phyloP scores from a whole-genome alignment of 2,888 invertebrate species.

The Odontocolon sp. region DNA sequence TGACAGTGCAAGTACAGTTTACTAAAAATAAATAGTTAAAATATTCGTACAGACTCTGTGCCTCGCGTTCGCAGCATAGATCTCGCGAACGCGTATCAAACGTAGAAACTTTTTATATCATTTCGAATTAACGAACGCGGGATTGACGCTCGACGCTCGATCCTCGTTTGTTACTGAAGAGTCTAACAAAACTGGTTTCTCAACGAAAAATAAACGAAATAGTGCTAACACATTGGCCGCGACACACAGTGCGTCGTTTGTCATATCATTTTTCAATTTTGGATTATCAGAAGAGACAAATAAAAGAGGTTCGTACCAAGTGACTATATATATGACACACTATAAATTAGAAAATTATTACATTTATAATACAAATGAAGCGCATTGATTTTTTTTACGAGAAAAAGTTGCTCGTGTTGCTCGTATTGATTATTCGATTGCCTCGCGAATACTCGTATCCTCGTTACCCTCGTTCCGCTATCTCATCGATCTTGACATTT shows the following conservation, averaged over 20 bases:
- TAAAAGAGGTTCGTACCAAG: constrained; percentile 25
- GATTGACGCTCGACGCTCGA: constrained; percentile 37
- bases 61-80: neutral
- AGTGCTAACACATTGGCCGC: neutral
- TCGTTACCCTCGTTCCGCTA: neutral
- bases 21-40: constrained; percentile 10
- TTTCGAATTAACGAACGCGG: neutral
- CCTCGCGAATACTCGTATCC: neutral
- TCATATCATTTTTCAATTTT: constrained; percentile 21
- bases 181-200: constrained; percentile 11
- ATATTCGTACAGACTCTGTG: neutral
- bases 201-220: neutral
- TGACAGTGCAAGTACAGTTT: constrained; percentile 7
- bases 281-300: constrained; percentile 46
- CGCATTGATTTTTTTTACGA: neutral
- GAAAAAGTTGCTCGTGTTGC: neutral
- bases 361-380: too few species aligned
- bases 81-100: neutral
- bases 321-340: neutral
- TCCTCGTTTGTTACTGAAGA: constrained; percentile 6
- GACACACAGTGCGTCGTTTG: constrained; percentile 35
- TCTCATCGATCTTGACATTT: neutral
- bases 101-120: neutral
- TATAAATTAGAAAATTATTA: too few species aligned
- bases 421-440: neutral